These are phyloP conservation scores for Melanargia galathea DNA, from an alignment of 2,888 invertebrate genomes.

Conservation along the genomic window DNA sequence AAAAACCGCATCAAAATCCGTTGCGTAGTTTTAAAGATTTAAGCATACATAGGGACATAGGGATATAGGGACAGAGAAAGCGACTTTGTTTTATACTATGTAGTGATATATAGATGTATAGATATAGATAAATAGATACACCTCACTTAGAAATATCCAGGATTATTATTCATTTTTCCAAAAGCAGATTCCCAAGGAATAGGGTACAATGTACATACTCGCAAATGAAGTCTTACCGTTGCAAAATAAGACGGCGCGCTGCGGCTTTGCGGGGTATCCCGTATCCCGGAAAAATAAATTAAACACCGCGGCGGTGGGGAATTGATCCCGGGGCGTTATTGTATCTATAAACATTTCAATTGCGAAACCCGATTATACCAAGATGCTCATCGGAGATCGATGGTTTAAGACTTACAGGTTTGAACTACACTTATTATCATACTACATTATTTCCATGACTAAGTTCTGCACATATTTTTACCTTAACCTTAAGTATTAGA, in stretches of 20 bases:
- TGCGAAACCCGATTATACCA: conserved; percentile 52
- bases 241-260: conserved; percentile 39
- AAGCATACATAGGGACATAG: no score
- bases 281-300: conserved; percentile 67
- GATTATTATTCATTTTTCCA: background rate
- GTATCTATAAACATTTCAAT: conserved; percentile 79
- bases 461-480: no score
- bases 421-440: background rate
- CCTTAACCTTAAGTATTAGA: no score
- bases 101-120: no score
- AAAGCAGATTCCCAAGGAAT: background rate
- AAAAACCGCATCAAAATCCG: no score
- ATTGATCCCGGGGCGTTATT: conserved; percentile 74
- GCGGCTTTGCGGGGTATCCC: conserved; percentile 29
- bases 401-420: background rate
- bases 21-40: no score
- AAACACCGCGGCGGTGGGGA: conserved; percentile 59
- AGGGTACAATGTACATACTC: conserved; percentile 14
- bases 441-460: no score
- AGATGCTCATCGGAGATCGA: conserved; percentile 36
- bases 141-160: background rate
- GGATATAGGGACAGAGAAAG: no score
- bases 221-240: conserved; percentile 47
- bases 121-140: no score
- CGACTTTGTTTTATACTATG: no score